Evolutionary conservation across 2,113 vertebrate genomes (phyloP).

Genomic region (Penelope pileata): DNA sequence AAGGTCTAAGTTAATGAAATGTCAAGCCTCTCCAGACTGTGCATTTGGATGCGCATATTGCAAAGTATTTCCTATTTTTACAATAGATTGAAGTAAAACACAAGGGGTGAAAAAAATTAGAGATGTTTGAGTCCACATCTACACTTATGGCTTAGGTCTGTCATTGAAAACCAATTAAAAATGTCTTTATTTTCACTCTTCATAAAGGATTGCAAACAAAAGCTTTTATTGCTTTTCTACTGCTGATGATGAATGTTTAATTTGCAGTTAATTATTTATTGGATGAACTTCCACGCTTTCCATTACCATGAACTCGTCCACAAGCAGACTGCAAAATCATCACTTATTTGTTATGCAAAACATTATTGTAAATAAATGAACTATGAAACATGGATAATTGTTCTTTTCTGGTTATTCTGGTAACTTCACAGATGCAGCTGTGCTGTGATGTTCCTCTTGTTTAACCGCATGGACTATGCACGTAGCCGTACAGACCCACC

Average conservation of each 20-base stretch:
- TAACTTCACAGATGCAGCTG: background rate
- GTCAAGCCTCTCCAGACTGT: background rate
- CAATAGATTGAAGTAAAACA: background rate
- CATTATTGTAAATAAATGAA: background rate
- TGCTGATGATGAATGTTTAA: background rate
- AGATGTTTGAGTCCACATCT: background rate
- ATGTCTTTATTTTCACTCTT: background rate
- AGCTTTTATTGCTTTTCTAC: background rate
- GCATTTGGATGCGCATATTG: background rate
- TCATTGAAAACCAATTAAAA: background rate
- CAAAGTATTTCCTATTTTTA: background rate
- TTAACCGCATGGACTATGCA: background rate
- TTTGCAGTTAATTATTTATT: background rate
- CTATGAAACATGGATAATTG: background rate
- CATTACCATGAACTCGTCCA: background rate
- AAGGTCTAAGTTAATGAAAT: background rate
- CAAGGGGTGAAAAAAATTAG: background rate
- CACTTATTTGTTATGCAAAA: background rate
- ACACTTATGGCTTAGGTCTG: background rate
- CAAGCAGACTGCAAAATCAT: background rate
- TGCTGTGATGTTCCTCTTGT: background rate
- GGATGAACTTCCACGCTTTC: background rate
- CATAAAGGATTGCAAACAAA: background rate
- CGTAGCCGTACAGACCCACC: background rate
- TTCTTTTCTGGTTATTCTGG: background rate